These are phyloP conservation scores for Atethmia centrago DNA, from an alignment of 2,888 invertebrate species.

Conservation along the genomic window DNA sequence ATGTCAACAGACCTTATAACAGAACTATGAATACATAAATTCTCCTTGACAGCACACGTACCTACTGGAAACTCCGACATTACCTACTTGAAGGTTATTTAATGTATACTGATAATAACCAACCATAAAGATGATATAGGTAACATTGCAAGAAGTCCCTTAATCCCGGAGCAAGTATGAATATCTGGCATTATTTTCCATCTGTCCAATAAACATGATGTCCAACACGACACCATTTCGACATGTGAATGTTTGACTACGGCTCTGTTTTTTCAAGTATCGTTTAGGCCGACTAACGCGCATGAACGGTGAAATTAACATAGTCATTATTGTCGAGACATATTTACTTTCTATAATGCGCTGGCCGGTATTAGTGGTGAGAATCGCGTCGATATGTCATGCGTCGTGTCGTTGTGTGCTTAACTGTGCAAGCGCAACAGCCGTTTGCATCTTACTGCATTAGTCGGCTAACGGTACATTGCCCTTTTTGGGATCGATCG, in stretches of 20 bases:
- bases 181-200: not conserved
- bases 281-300: slow-evolving; percentile 64
- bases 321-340: slow-evolving; percentile 72
- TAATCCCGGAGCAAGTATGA: not conserved
- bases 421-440: slow-evolving; percentile 73
- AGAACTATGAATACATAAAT: slow-evolving; percentile 64
- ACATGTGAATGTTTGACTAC: slow-evolving; percentile 55
- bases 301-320: slow-evolving; percentile 71
- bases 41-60: slow-evolving; percentile 46
- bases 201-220: slow-evolving; percentile 4
- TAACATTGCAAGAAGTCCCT: not conserved
- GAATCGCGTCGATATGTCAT: slow-evolving; percentile 75
- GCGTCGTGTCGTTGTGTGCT: slow-evolving; percentile 72
- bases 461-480: slow-evolving; percentile 79
- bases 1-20: slow-evolving; percentile 68
- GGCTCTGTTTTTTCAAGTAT: slow-evolving; percentile 65
- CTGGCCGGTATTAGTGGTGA: slow-evolving; percentile 63
- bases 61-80: slow-evolving; percentile 22
- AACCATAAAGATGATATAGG: not conserved
- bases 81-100: slow-evolving; percentile 25
- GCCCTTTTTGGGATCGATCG: slow-evolving; percentile 79
- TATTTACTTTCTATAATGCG: slow-evolving; percentile 76
- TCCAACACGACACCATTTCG: slow-evolving; percentile 28
- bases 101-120: not conserved
- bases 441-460: slow-evolving; percentile 82